Evolutionary conservation across 2,113 vertebrate species (phyloP).

Genomic region (Bambusicola thoracicus): DNA sequence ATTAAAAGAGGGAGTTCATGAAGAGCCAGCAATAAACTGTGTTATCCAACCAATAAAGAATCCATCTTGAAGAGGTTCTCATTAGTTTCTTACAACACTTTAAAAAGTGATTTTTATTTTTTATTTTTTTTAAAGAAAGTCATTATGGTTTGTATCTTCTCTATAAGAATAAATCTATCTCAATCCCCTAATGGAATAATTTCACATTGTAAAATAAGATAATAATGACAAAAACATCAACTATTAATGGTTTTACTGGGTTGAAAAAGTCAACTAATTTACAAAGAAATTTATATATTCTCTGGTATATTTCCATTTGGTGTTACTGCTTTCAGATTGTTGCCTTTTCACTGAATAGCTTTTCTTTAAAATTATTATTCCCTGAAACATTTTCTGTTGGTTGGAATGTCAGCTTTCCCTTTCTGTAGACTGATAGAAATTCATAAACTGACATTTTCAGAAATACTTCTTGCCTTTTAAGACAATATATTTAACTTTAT

Average conservation of each 20-base stretch:
- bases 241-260: neutral
- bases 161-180: neutral
- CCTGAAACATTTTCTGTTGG: neutral
- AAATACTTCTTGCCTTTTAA: neutral
- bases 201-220: neutral
- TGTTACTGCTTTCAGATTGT: neutral
- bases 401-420: neutral
- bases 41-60: neutral
- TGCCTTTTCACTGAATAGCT: neutral
- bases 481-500: neutral
- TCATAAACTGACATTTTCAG: neutral
- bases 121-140: neutral
- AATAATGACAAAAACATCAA: neutral
- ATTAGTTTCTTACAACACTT: neutral
- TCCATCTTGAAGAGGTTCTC: neutral
- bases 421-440: neutral
- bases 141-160: neutral
- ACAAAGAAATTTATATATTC: neutral
- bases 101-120: neutral
- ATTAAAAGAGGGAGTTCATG: neutral
- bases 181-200: neutral
- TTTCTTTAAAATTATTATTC: neutral
- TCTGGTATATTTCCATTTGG: neutral
- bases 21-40: neutral
- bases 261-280: slow-evolving; percentile 15